Evolutionary conservation across 2,888 invertebrate species (phyloP), one percentile per base, ranked within the genome.

Genomic region (Ophonus ardosiacus): DNA sequence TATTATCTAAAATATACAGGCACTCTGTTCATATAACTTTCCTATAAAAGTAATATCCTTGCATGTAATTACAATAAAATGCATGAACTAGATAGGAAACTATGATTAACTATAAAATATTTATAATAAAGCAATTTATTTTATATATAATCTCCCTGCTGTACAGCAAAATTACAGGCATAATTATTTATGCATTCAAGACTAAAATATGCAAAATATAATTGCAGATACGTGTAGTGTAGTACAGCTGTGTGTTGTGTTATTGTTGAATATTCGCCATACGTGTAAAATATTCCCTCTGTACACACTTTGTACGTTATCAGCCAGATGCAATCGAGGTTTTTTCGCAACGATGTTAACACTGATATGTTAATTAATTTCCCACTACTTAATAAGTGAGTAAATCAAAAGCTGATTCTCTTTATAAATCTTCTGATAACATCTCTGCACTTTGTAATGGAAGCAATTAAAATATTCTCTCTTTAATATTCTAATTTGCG

Each of bases 351-450:
- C 24, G 57, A 78, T 78, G 78, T 56, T 78, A 78, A 78, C 76
- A 80, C 38, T 38, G 80, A 80, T 80, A 80, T 80, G 80, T 61
- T 80, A 80, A 80, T 80, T 80, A 61, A 80, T 59, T 80, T 80
- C 61, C 61, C 80, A 61, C 43, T 80, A 61, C 59, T 59, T 80
- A 80, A 80, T 61, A 59, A 61, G 40, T 61, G 40, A 59, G 31
- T 78, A 78, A 78, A 59, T 78, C 78, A 78, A 57, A 78, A 78
- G 71, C 71, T 74, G 71, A 74, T 68, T 68, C 68, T 15, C 68
- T 68, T 68, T 68, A 68, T 68, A 40, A 68, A 38, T 74, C 40
- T 18, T 6, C 15, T 18, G 71, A 74, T 74, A 74, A 15, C 40
- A 74, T 74, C 71, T 15, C 15, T 43, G 68, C 24, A 31, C 31